Base-by-base conservation (phyloP, 1,140 invertebrate genomes). In the Cydia fagiglandana region DNA sequence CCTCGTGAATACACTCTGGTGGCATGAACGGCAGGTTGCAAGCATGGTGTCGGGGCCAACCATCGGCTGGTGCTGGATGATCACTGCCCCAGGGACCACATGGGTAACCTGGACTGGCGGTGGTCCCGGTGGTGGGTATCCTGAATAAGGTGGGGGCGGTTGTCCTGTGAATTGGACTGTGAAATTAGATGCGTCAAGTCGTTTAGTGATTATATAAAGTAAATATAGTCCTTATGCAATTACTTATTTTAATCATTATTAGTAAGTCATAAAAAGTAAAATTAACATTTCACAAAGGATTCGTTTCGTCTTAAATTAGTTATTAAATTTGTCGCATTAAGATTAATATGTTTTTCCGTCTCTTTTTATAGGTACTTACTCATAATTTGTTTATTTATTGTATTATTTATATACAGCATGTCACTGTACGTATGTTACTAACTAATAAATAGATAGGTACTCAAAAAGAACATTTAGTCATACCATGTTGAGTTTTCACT, bases 21-120 rank as follows among this genome's bases (percentile, higher is more conserved):
- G 89, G 76, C 95, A 95, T 7, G 93, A 86, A 1, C 94, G 94
- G 79, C 95, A 95, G 0, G 80, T 86, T 61, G 93, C 78, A 0
- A 74, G 47, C 73, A 92, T 83, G 15, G 93, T 79, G 2, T 92
- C 80, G 0, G 94, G 88, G 5, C 94, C 94, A 77, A 94, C 86
- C 0, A 74, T 45, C 13, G 7, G 9, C 10, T 47, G 45, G 7
- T 20, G 34, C 61, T 45, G 50, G 30, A 34, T 75, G 53, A 74
- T 53, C 0, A 74, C 20, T 30, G 45, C 53, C 9, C 73, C 66
- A 17, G 66, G 66, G n/a, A 70, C 24, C 30, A 70, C 34, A 9
- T 34, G 38, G 5, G 66, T 70, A 20, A 70, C 66, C 7, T 70
- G 34, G 12, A 15, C 17, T 2, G 66, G 66, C 12, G 38, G 34